Conservation (phyloP, 1,140 invertebrate genomes). For the Plectrocnemia conspersa region DNA sequence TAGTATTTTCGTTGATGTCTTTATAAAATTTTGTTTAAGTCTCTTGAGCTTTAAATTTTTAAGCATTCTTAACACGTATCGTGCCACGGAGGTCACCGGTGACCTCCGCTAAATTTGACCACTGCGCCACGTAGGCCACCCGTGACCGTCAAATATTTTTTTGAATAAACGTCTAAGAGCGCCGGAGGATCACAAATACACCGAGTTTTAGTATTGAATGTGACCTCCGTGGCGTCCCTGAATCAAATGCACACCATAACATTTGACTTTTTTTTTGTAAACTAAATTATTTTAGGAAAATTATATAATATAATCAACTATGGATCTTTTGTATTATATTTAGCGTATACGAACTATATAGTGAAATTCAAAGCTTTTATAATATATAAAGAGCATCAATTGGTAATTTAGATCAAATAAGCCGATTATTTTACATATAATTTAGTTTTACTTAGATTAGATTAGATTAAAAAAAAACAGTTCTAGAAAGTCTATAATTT, state of each 20-base stretch:
- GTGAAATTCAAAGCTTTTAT: background rate
- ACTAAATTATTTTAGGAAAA: background rate
- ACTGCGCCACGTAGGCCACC: too few species aligned
- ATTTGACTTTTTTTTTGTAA: background rate
- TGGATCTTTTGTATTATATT: background rate
- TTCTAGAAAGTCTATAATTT: background rate
- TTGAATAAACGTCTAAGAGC: background rate
- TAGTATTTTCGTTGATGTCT: too few species aligned
- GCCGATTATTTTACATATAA: slow-evolving; percentile 7
- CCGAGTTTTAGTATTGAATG: too few species aligned
- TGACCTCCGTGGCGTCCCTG: background rate
- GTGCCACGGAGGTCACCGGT: background rate
- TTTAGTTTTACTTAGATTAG: background rate
- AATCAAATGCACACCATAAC: slow-evolving; percentile 6
- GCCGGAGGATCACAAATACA: background rate
- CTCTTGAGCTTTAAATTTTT: too few species aligned
- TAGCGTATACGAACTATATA: background rate
- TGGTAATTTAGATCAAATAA: background rate
- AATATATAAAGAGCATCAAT: background rate
- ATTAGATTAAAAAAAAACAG: background rate
- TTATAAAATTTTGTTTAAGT: too few species aligned
- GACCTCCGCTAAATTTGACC: too few species aligned
- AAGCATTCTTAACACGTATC: background rate
- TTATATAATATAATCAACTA: background rate
- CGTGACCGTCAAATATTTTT: slow-evolving; percentile 1